Evolutionary conservation across 2,888 invertebrate species (phyloP).

Genomic region (Agriopis marginaria): DNA sequence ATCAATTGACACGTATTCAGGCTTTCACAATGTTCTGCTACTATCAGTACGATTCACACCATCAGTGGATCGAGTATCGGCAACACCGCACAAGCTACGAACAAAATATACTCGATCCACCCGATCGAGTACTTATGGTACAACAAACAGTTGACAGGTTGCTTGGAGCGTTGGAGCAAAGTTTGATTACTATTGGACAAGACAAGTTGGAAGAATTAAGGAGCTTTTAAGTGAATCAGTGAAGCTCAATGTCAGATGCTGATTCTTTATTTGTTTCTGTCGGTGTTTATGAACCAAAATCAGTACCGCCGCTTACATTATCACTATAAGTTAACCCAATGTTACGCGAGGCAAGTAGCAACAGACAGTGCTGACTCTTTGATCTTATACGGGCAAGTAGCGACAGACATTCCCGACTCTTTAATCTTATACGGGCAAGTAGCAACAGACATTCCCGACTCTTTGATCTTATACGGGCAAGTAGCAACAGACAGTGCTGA

Average conservation of each 20-base stretch:
- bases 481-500: not conserved
- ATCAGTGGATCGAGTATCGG: too few species aligned
- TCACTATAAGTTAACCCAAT: not conserved
- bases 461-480: not conserved
- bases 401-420: not conserved
- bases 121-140: too few species aligned
- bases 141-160: too few species aligned
- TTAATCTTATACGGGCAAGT: too few species aligned
- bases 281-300: conserved; percentile 16
- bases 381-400: not conserved
- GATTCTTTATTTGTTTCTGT: not conserved
- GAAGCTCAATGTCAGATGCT: conserved; percentile 22
- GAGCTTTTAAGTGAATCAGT: conserved; percentile 1
- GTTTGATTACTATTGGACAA: not conserved
- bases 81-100: too few species aligned
- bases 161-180: not conserved
- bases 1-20: too few species aligned
- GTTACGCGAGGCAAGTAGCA: not conserved
- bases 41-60: too few species aligned
- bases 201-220: not conserved
- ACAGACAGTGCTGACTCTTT: not conserved
- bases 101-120: too few species aligned
- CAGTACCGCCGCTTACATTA: conserved; percentile 22
- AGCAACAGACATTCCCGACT: not conserved
- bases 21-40: too few species aligned